phyloP scores from a whole-genome alignment of 2,888 invertebrate genomes.

The Heliconius cydno region DNA sequence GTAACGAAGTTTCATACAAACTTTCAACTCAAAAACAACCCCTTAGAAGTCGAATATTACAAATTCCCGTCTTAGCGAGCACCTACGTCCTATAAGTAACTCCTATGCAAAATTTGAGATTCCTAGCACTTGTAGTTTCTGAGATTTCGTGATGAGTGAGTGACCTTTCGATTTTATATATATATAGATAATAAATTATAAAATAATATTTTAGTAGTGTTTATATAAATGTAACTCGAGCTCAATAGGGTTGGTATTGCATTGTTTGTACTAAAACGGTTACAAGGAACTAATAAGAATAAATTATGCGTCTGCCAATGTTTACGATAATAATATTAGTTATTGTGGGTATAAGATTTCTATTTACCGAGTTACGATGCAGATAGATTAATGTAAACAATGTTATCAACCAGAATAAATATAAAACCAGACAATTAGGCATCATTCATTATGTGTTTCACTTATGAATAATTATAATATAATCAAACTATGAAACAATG shows the following conservation, averaged over 20 bases:
- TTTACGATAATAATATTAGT: slow-evolving; percentile 19
- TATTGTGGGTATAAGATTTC: slow-evolving; percentile 23
- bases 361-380: slow-evolving; percentile 25
- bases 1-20: too few relatives aligned
- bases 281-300: slow-evolving; percentile 31
- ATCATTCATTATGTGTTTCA: not conserved
- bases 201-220: not conserved
- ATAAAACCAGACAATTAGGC: slow-evolving; percentile 28
- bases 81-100: too few relatives aligned
- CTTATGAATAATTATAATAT: not conserved
- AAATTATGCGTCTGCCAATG: slow-evolving; percentile 12
- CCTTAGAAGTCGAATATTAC: too few relatives aligned
- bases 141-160: too few relatives aligned
- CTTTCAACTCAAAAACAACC: too few relatives aligned
- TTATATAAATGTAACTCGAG: slow-evolving; percentile 51
- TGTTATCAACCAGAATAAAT: slow-evolving; percentile 32
- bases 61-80: too few relatives aligned
- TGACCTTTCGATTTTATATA: too few relatives aligned
- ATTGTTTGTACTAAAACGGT: slow-evolving; percentile 20
- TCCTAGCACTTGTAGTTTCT: too few relatives aligned
- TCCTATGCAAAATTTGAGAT: too few relatives aligned
- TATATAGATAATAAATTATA: too few relatives aligned
- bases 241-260: slow-evolving; percentile 52
- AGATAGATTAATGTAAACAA: slow-evolving; percentile 48
- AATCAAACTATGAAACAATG: not conserved